Evolutionary conservation across 2,888 invertebrate species (phyloP).

Genomic region (Chouioia cunea): DNA sequence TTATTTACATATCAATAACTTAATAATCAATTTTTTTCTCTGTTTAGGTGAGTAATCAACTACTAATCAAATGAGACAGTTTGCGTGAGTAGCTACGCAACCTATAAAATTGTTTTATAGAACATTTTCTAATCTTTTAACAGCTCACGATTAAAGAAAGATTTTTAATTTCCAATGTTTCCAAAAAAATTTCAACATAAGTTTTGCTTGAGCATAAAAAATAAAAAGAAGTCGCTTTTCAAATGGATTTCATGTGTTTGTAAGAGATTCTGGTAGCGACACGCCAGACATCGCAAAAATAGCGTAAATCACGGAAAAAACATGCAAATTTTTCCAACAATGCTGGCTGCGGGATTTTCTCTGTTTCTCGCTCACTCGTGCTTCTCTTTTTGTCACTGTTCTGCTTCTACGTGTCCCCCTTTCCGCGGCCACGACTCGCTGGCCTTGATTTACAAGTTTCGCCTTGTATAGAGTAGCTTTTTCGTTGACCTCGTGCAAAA

Average conservation of each 20-base stretch:
- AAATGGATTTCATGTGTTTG: constrained; percentile 31
- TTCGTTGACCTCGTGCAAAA: neutral
- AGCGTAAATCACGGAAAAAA: constrained; percentile 41
- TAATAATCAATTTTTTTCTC: no score
- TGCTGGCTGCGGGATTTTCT: constrained; percentile 27
- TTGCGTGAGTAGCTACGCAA: no score
- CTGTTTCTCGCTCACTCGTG: constrained; percentile 42
- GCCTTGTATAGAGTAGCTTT: constrained; percentile 2
- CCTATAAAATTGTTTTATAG: no score
- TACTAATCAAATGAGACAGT: no score
- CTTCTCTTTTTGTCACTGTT: constrained; percentile 7
- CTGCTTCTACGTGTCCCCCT: constrained; percentile 14
- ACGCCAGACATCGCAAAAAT: constrained; percentile 40
- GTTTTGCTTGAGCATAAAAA: constrained; percentile 17
- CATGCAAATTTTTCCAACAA: constrained; percentile 42
- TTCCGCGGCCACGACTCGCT: constrained; percentile 18
- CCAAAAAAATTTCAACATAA: constrained; percentile 11
- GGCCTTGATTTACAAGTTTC: constrained; percentile 42
- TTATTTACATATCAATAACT: no score
- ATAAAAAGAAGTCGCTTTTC: constrained; percentile 21
- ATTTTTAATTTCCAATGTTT: no score
- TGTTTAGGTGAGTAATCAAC: no score
- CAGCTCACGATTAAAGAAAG: no score
- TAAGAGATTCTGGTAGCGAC: constrained; percentile 26
- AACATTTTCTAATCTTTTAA: no score